Conservation (phyloP, 2,113 vertebrate species). For the Larimichthys polyactis region DNA sequence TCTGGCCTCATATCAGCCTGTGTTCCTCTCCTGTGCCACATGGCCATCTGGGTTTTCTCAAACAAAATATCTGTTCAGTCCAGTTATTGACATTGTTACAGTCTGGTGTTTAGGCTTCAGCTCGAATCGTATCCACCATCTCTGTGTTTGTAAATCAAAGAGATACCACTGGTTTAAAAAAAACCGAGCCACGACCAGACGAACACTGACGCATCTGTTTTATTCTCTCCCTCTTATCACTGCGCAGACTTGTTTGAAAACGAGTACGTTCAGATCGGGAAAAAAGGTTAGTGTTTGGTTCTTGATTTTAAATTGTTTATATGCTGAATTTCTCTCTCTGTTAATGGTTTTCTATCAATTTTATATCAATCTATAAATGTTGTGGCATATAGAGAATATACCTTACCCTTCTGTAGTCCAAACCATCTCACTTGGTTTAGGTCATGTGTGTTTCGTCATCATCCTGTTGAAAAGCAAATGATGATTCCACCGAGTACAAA, state of each 20-base stretch:
- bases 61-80: constrained; percentile 39
- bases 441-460: no score
- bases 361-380: neutral
- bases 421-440: no score
- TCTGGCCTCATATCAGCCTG: constrained; percentile 20
- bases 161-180: constrained; percentile 47
- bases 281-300: constrained; percentile 77
- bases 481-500: no score
- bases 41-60: constrained; percentile 56
- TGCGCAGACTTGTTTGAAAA: constrained; percentile 85
- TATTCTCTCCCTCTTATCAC: constrained; percentile 11
- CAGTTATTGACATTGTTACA: constrained; percentile 55
- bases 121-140: constrained; percentile 35
- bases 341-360: neutral
- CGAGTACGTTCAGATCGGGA: constrained; percentile 81
- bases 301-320: neutral
- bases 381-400: neutral
- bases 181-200: neutral
- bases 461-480: no score
- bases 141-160: constrained; percentile 56
- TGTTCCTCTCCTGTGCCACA: constrained; percentile 14
- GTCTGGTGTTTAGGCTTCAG: constrained; percentile 58
- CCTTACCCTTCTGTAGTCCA: no score
- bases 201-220: constrained; percentile 34
- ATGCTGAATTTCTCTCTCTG: neutral